Base-by-base conservation (phyloP, 2,797 vertebrate species). In the Tragelaphus oryx region DNA sequence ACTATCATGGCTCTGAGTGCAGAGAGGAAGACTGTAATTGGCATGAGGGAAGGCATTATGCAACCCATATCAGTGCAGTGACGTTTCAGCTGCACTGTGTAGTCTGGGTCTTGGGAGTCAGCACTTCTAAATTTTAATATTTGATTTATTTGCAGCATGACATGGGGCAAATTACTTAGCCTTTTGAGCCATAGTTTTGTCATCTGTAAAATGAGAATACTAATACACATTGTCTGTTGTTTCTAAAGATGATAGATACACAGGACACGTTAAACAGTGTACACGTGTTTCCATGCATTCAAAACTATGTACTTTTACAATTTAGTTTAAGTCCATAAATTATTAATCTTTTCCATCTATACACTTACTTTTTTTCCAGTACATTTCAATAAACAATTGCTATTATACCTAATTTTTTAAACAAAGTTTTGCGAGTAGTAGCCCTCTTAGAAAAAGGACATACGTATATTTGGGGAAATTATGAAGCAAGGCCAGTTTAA, bases 21-120 rank as follows among this genome's bases (percentile, higher is more conserved):
- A 46, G 57, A 57, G 18, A 33, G 57, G 9, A 44, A 82, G 62
- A 3, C 41, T 5, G 3, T 59, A 17, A 8, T 6, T 50, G 41
- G 46, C 24, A 7, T 0, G 6, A 26, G 48, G 33, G 12, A 16
- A 74, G 41, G 41, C 10, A 6, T 0, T 4, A 26, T 12, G 48
- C 4, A 10, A 3, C 13, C 57, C 50, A 14, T 9, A 6, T 54
- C 13, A 3, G 13, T 2, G 10, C 0, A 0, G 54, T 46, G 13
- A 7, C 0, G 8, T 33, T 18, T 44, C 41, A 44, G 17, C 6
- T 1, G 0, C 24, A 18, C 11, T 1, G 6, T 3, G 11, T 14
- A 79, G 14, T 14, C 33, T 18, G 9, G 17, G 1, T 37, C 52
- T 8, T 24, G 33, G 46, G 80, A 54, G 30, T 6, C 0, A 0